phyloP scores from a whole-genome alignment of 2,888 invertebrate genomes.

The Junonia oenone region DNA sequence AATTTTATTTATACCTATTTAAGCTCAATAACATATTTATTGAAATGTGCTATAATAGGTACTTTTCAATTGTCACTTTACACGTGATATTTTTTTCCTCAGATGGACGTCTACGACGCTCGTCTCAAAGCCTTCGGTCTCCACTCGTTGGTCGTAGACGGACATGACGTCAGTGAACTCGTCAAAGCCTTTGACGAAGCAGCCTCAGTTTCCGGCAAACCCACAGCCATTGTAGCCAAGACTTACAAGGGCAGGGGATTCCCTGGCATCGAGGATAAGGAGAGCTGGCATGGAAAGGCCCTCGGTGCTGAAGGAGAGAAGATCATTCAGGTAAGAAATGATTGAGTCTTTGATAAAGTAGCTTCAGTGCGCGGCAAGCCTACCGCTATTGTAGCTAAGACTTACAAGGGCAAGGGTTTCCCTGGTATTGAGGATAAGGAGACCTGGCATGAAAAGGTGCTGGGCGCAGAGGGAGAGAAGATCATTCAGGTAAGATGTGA shows the following conservation, averaged over 20 bases:
- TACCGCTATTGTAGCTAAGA: conserved; percentile 97
- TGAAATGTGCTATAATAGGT: no score
- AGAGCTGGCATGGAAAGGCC: conserved; percentile 99
- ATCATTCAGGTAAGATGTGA: conserved; percentile 81
- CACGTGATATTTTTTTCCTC: conserved; percentile 1
- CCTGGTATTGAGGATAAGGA: conserved; percentile 94
- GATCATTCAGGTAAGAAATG: conserved; percentile 74
- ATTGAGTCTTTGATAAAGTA: not conserved
- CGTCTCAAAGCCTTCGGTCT: conserved; percentile 94
- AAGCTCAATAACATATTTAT: no score
- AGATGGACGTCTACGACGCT: conserved; percentile 89
- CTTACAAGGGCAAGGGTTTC: conserved; percentile 95
- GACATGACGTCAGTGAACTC: conserved; percentile 95
- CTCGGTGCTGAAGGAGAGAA: conserved; percentile 89
- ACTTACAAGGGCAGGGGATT: conserved; percentile 96
- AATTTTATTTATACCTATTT: no score
- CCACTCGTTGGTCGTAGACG: conserved; percentile 95
- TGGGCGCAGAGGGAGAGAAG: conserved; percentile 89
- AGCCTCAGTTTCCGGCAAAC: conserved; percentile 85
- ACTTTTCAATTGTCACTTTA: no score
- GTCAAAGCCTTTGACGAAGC: conserved; percentile 93
- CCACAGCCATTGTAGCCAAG: conserved; percentile 96
- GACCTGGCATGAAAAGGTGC: conserved; percentile 99
- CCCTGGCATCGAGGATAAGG: conserved; percentile 92
- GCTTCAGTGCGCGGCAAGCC: no score